Base-by-base conservation (phyloP, 2,797 vertebrate species). In the Sebastes melanostomus region DNA sequence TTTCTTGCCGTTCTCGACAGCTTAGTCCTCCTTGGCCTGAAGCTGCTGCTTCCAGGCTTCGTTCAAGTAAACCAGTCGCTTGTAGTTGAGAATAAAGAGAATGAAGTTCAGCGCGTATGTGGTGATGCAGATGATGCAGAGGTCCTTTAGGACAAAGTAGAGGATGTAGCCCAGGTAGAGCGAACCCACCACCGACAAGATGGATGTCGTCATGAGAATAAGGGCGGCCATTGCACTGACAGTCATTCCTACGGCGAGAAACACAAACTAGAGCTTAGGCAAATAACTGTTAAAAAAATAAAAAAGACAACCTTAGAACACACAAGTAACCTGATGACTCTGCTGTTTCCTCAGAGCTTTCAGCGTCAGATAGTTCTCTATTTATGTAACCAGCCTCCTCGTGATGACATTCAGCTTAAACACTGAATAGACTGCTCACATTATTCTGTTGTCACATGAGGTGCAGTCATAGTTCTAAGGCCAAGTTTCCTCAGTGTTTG, bases 41-140 rank as follows among this genome's bases (percentile, higher is more conserved):
- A 99, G 97, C 88, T 99, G 97, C 95, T 95, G 96, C 95, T 99
- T 99, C 98, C 98, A 99, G 91, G 98, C 98, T 91, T 99, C 98
- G 3, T 99, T 99, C 97, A 99, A 99, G 97, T 99, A 99, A 96
- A 99, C 98, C 94, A 99, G 96, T 97, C 98, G 98, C 97, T 99
- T 99, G 96, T 99, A 99, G 96, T 99, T 99, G 97, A 99, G 96
- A 90, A 97, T 97, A 92, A 99, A 97, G 92, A 99, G 98, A 95
- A 98, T 96, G 96, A 99, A 97, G 98, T 99, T 99, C 97, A 99
- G 97, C 93, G 95, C 94, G 2, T 99, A 99, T 60, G 97, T 99
- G 96, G 96, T 91, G 92, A 99, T 85, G 90, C 97, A 98, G 96
- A 99, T 96, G 95, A 99, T 89, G 96, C 98, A 99, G 92, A 99